Conservation (phyloP, 2,888 invertebrate genomes). For the Perizoma affinitatum region DNA sequence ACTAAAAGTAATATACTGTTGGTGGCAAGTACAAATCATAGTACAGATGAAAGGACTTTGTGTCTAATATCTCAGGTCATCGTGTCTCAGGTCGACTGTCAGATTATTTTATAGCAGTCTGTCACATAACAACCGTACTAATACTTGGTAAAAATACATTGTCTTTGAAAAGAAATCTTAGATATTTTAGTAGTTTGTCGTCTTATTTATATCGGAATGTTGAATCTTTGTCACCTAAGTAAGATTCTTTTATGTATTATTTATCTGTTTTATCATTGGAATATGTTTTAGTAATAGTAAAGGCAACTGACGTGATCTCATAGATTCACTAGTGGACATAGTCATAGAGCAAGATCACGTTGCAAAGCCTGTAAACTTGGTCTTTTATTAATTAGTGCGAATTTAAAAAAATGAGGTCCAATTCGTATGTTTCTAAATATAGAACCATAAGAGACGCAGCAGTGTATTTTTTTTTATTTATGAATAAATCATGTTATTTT, state of each 20-base stretch:
- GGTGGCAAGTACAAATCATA: no score
- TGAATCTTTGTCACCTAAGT: conserved; percentile 20
- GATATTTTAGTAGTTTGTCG: conserved; percentile 18
- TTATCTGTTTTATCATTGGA: conserved; percentile 56
- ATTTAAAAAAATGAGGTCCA: conserved; percentile 81
- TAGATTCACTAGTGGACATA: conserved; percentile 39
- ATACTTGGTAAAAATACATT: conserved; percentile 2
- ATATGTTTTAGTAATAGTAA: conserved; percentile 49
- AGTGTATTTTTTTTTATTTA: conserved; percentile 64
- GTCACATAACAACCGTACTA: no score
- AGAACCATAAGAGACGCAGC: conserved; percentile 67
- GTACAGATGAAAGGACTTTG: no score
- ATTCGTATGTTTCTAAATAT: conserved; percentile 77
- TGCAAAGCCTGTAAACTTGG: conserved; percentile 50
- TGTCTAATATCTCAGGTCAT: no score
- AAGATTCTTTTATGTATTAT: conserved; percentile 29
- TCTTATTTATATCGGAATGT: conserved; percentile 25
- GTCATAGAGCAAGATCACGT: conserved; percentile 44
- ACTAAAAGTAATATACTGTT: no score
- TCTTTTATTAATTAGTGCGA: conserved; percentile 71
- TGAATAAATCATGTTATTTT: conserved; percentile 78
- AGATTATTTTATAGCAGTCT: no score
- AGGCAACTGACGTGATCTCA: conserved; percentile 42
- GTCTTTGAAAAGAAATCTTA: conserved; percentile 10
- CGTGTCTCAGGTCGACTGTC: no score